Evolutionary conservation across 2,797 vertebrate species (phyloP).

Genomic region (Staurois parvus): DNA sequence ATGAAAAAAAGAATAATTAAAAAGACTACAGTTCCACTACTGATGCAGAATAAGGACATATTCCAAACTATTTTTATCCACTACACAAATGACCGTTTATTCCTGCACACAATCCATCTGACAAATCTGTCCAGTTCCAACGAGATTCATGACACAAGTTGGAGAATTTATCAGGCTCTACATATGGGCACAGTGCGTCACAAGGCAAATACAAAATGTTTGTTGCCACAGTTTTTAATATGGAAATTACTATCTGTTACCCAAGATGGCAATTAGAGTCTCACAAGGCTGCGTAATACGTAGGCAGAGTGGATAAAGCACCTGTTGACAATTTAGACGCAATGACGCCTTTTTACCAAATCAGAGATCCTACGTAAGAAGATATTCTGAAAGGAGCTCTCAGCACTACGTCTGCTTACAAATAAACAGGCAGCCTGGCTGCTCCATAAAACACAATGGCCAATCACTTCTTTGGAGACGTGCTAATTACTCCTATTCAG

Average conservation of each 20-base stretch:
- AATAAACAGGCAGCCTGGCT: constrained; percentile 28
- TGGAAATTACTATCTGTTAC: not conserved
- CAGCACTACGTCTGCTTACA: not conserved
- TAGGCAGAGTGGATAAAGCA: constrained; percentile 21
- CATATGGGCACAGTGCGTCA: not conserved
- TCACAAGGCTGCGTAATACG: not conserved
- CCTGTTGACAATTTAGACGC: constrained; percentile 55
- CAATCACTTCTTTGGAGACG: constrained; percentile 43
- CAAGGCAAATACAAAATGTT: not conserved
- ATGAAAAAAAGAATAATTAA: not conserved
- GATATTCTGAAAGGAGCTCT: constrained; percentile 39
- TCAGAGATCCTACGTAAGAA: constrained; percentile 36
- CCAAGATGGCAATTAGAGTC: constrained; percentile 19
- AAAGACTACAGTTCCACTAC: not conserved
- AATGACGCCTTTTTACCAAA: constrained; percentile 49
- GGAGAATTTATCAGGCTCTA: not conserved
- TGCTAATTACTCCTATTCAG: constrained; percentile 57
- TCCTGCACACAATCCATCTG: not conserved
- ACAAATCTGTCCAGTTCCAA: not conserved
- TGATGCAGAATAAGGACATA: not conserved
- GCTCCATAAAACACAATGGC: constrained; percentile 43
- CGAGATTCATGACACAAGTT: not conserved
- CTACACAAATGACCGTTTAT: not conserved
- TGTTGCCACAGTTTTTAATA: constrained; percentile 14
- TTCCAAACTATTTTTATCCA: not conserved